Evolutionary conservation across 2,888 invertebrate species (phyloP).

Genomic region (Apotomis capreana): DNA sequence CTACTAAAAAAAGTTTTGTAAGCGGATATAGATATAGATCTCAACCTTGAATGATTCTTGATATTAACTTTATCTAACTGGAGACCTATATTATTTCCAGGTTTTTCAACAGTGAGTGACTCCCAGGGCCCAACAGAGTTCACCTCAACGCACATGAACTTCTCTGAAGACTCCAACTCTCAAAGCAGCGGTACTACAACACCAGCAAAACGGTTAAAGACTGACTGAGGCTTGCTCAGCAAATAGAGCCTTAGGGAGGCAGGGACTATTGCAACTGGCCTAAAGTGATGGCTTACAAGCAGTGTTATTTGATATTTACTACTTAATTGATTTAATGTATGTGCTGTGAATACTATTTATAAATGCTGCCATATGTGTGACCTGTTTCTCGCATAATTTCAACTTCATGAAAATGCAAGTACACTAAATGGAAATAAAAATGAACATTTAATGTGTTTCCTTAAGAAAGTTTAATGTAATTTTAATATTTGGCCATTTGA

Average conservation of each 20-base stretch:
- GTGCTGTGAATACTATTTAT: conserved; percentile 38
- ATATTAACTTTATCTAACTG: too few relatives aligned
- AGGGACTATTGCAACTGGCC: conserved; percentile 31
- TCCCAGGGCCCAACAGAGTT: conserved; percentile 94
- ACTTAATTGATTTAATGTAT: conserved; percentile 29
- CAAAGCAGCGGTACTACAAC: conserved; percentile 90
- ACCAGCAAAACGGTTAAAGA: conserved; percentile 90
- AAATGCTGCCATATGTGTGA: conserved; percentile 24
- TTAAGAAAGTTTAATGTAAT: too few relatives aligned
- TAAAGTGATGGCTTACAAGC: conserved; percentile 28
- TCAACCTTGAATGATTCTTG: background rate
- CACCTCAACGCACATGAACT: conserved; percentile 92
- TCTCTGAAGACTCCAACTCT: conserved; percentile 95
- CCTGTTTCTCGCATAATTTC: background rate
- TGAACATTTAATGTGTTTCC: too few relatives aligned
- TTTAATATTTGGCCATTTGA: too few relatives aligned
- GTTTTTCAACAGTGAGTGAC: conserved; percentile 95
- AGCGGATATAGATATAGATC: background rate
- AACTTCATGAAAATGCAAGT: background rate
- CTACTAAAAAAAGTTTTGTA: background rate
- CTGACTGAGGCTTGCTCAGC: conserved; percentile 81
- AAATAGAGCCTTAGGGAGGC: conserved; percentile 39
- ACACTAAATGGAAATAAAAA: too few relatives aligned
- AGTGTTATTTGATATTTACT: conserved; percentile 37
- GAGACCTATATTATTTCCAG: conserved; percentile 71